Percentiles rank a stretch among this genome's conserved stretches.
These are phyloP conservation scores for Parazoanthus darwini DNA, from an alignment of 92 coral and sea anemone species.

Conservation along the genomic window DNA sequence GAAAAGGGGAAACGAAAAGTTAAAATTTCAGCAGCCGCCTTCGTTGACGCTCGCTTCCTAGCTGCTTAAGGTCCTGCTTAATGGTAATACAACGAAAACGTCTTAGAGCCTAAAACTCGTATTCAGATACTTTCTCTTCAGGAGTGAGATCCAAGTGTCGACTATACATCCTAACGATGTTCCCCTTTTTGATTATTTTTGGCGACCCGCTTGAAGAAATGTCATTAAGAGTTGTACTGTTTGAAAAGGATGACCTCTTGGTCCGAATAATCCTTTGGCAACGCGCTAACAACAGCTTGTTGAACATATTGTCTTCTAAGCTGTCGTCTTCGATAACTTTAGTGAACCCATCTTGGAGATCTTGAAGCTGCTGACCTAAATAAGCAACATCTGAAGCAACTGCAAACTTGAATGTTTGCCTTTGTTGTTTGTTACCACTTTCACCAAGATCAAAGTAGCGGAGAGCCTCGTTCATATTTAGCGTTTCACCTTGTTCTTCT, in stretches of 20 bases:
- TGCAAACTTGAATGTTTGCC: neutral
- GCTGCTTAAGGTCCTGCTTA: too few species aligned
- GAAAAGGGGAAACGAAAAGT: too few species aligned
- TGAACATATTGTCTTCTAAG: constrained; percentile 13
- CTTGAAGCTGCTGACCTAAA: constrained; percentile 19
- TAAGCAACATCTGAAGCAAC: constrained; percentile 26
- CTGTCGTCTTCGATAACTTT: constrained; percentile 31
- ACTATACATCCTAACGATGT: constrained; percentile 8
- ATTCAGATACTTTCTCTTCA: constrained; percentile 6
- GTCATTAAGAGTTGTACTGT: neutral
- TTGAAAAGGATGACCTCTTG: neutral
- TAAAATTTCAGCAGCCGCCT: too few species aligned
- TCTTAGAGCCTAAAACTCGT: neutral
- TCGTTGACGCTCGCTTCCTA: too few species aligned
- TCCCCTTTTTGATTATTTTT: neutral
- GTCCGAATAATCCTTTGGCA: constrained; percentile 20
- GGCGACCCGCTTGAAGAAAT: neutral
- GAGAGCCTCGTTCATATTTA: constrained; percentile 21
- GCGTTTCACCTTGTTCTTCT: constrained; percentile 7
- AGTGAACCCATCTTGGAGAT: constrained; percentile 14
- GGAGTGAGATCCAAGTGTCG: constrained; percentile 20
- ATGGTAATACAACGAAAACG: neutral
- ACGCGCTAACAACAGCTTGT: constrained; percentile 21
- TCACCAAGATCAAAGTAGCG: constrained; percentile 4
- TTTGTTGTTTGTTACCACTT: neutral